Base-by-base conservation (phyloP, 1,140 invertebrate genomes). In the Ephestia elutella region DNA sequence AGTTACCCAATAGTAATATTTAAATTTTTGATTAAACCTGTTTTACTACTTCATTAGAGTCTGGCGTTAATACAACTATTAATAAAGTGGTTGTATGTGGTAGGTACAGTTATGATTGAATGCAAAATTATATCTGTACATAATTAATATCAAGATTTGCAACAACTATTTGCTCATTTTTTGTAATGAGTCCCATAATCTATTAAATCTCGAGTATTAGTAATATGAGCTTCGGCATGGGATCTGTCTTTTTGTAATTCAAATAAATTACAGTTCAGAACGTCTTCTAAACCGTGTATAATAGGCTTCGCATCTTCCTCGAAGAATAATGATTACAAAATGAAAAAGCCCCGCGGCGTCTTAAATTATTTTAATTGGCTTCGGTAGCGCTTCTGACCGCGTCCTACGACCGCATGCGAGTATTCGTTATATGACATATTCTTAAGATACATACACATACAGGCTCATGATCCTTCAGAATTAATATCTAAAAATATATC, bases 341-440 rank as follows among this genome's bases (percentile, higher is more conserved):
- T 82, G 82, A 87, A 85, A 84, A 87, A 89, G 77, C 70, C 83
- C 70, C 59, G 72, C 68, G 80, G 85, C 85, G 75, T 84, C 78
- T 86, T 83, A 80, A 89, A 89, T 90, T 88, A 89, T 89, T 89
- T 89, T 90, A 89, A 90, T 89, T 90, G 87, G 82, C 80, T 88
- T 84, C 87, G 85, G 87, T 90, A 90, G 88, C 86, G 73, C 49
- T 70, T 74, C 63, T 68, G 70, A 63, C 60, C 66, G 63, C 56
- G 57, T 70, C 61, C 71, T 70, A 62, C 70, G 60, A 68, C 73
- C 68, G 72, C 57, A 69, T 32, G 44, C 56, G 25, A 15, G 56
- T 53, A 32, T 59, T 28, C 59, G 55, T 56, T 62, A 59, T 68
- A 56, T 67, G 60, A 65, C 59, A 63, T 59, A 59, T 60, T 56